Evolutionary conservation across 1,140 invertebrate species (phyloP).

Genomic region (Lerema accius): DNA sequence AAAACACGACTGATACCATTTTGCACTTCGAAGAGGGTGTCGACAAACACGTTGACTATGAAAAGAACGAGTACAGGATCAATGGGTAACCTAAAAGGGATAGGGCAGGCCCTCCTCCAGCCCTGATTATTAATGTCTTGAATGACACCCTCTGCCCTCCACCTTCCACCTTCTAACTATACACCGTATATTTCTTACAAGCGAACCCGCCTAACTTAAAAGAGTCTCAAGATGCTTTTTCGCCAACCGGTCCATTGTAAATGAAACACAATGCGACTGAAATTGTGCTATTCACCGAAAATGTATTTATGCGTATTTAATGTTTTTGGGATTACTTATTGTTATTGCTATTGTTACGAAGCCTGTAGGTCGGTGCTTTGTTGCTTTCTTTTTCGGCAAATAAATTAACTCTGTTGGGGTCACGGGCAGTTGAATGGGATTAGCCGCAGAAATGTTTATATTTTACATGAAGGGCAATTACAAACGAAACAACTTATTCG

Average conservation of each 20-base stretch:
- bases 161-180: constrained; percentile 20
- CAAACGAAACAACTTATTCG: neutral
- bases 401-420: constrained; percentile 1
- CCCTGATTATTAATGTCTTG: constrained; percentile 50
- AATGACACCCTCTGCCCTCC: constrained; percentile 36
- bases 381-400: constrained; percentile 1
- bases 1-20: constrained; percentile 5
- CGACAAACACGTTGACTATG: constrained; percentile 1
- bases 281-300: constrained; percentile 67
- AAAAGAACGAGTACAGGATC: constrained; percentile 21
- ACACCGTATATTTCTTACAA: constrained; percentile 48
- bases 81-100: constrained; percentile 20
- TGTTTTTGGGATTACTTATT: constrained; percentile 49
- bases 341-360: constrained; percentile 47
- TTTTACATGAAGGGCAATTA: neutral
- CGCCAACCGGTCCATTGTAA: constrained; percentile 56
- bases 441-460: neutral
- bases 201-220: constrained; percentile 41
- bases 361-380: neutral
- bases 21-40: neutral
- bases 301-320: constrained; percentile 54
- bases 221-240: constrained; percentile 53
- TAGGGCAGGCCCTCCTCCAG: constrained; percentile 11
- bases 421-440: neutral
- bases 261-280: constrained; percentile 63